Conservation (phyloP, 2,888 invertebrate genomes). For the Dione vanillae region DNA sequence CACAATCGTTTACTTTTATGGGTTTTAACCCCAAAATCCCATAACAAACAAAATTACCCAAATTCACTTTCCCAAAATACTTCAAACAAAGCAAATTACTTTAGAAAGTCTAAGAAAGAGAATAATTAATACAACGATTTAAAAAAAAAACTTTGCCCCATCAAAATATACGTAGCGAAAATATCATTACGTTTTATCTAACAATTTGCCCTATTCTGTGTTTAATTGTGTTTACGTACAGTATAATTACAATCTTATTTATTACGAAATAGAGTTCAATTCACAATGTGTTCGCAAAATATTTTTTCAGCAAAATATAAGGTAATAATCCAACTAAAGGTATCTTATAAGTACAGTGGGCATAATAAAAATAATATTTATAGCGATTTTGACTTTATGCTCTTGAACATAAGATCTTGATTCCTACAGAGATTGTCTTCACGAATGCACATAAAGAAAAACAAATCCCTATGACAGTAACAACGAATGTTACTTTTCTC, state of each 20-base stretch:
- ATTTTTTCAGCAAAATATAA: slow-evolving; percentile 39
- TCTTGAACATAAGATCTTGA: slow-evolving; percentile 29
- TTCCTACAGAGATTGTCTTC: slow-evolving; percentile 25
- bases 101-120: slow-evolving; percentile 7
- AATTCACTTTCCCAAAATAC: slow-evolving; percentile 32
- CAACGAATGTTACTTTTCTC: slow-evolving; percentile 58
- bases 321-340: slow-evolving; percentile 45
- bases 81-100: slow-evolving; percentile 34
- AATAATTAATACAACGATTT: slow-evolving; percentile 4
- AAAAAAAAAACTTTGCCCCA: slow-evolving; percentile 10
- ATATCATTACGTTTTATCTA: slow-evolving; percentile 42
- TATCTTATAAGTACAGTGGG: slow-evolving; percentile 39
- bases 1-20: slow-evolving; percentile 8
- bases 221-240: slow-evolving; percentile 40
- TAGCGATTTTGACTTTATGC: slow-evolving; percentile 24
- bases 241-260: slow-evolving; percentile 22
- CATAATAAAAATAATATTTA: slow-evolving; percentile 17
- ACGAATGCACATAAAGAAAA: slow-evolving; percentile 48
- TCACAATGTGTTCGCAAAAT: slow-evolving; percentile 18
- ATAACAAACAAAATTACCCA: slow-evolving; percentile 37
- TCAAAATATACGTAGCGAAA: slow-evolving; percentile 20
- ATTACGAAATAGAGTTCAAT: slow-evolving; percentile 20
- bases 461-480: slow-evolving; percentile 56
- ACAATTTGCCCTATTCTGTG: slow-evolving; percentile 36
- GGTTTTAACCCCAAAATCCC: slow-evolving; percentile 9